A percentile compares a stretch with the other conserved stretches of the same genome.
These are phyloP conservation scores for Picathartes gymnocephalus DNA, from an alignment of 2,113 vertebrate species.

Conservation along the genomic window DNA sequence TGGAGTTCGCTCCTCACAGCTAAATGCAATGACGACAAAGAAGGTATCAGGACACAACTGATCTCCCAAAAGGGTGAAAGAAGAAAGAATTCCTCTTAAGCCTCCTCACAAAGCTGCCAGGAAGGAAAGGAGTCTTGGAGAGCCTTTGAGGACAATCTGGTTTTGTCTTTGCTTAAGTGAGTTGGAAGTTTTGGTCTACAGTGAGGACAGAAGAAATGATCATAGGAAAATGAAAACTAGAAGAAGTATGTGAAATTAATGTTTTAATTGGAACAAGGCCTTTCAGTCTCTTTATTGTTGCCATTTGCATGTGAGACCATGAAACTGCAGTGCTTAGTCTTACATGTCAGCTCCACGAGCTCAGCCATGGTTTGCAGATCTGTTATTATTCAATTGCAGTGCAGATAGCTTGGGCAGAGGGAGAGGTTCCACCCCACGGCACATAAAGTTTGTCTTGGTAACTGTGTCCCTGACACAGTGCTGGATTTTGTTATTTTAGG, in stretches of 20 bases:
- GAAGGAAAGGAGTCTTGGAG: background rate
- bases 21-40: background rate
- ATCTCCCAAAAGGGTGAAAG: background rate
- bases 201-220: background rate
- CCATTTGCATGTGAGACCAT: background rate
- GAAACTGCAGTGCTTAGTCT: background rate
- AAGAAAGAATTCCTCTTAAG: background rate
- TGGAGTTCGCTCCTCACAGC: background rate
- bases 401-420: background rate
- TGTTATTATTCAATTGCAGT: background rate
- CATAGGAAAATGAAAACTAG: background rate
- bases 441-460: background rate
- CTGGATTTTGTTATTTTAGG: conserved; percentile 7
- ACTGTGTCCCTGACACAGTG: background rate
- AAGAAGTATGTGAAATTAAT: background rate
- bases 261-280: background rate
- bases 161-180: background rate
- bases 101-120: background rate
- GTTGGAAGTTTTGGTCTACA: background rate
- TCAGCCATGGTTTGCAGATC: background rate
- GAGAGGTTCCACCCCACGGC: background rate
- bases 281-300: background rate
- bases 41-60: background rate
- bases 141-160: background rate
- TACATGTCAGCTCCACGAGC: background rate